Percentiles rank a stretch among this genome's conserved stretches.
Evolutionary conservation across 2,113 vertebrate species (phyloP).

Genomic region (Mus spicilegus): DNA sequence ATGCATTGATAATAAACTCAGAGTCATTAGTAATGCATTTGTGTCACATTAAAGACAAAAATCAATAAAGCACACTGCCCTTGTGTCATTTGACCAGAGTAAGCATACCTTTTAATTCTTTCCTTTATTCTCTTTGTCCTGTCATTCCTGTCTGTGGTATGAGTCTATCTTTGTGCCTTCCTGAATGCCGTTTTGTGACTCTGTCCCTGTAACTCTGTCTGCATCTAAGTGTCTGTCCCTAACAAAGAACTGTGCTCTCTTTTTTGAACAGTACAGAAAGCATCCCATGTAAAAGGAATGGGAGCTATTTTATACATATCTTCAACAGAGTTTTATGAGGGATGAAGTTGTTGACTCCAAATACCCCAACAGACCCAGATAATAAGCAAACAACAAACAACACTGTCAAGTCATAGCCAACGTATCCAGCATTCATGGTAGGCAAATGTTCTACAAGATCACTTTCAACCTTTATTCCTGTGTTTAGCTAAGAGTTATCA

Average conservation of each 20-base stretch:
- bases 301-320: background rate
- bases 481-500: background rate
- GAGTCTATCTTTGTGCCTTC: background rate
- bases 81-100: background rate
- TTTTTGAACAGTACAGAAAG: background rate
- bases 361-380: background rate
- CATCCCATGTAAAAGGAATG: background rate
- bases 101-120: background rate
- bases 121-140: background rate
- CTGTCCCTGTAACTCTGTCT: background rate
- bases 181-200: background rate
- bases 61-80: background rate
- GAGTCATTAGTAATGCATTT: background rate
- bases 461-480: background rate
- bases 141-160: background rate
- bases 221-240: background rate
- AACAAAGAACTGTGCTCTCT: background rate
- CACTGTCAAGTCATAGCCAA: background rate
- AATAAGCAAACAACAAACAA: background rate
- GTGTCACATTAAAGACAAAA: background rate
- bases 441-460: background rate
- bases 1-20: background rate
- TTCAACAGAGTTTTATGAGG: background rate
- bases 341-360: background rate
- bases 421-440: background rate